Evolutionary conservation across 2,888 invertebrate genomes (phyloP).

Genomic region (Micropterix aruncella): DNA sequence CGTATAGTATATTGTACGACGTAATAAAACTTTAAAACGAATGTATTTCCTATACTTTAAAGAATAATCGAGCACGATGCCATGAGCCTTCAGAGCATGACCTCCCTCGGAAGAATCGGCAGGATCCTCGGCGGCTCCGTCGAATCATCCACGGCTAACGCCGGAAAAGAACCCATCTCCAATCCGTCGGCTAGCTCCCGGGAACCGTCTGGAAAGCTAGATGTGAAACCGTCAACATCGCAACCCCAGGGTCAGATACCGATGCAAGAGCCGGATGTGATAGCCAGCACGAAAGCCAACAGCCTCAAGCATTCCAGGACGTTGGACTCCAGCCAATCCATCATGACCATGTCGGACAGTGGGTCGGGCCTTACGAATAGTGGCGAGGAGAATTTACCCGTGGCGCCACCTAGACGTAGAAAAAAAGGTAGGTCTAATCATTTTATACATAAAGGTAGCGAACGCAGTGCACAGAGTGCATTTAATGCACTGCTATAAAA

Average conservation of each 20-base stretch:
- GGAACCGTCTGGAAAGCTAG: slow-evolving; percentile 28
- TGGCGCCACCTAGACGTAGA: slow-evolving; percentile 70
- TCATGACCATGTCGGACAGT: slow-evolving; percentile 7
- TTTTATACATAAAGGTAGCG: slow-evolving; percentile 5
- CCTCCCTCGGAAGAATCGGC: slow-evolving; percentile 73
- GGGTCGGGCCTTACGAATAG: not conserved
- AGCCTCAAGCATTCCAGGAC: slow-evolving; percentile 24
- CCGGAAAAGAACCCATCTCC: slow-evolving; percentile 21
- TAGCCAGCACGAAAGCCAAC: slow-evolving; percentile 74
- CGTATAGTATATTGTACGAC: too few species aligned
- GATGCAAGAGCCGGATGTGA: slow-evolving; percentile 76
- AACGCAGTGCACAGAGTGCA: not conserved
- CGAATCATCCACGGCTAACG: slow-evolving; percentile 34
- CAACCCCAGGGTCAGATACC: not conserved
- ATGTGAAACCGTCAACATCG: slow-evolving; percentile 19
- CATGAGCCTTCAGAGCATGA: slow-evolving; percentile 77
- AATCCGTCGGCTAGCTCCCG: slow-evolving; percentile 21
- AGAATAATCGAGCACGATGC: slow-evolving; percentile 80
- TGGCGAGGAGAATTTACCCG: slow-evolving; percentile 22
- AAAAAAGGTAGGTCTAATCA: slow-evolving; percentile 40
- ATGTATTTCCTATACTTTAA: too few species aligned
- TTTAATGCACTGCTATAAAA: not conserved
- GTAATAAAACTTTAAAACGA: too few species aligned
- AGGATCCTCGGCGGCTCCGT: slow-evolving; percentile 59
- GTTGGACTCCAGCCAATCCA: slow-evolving; percentile 12